A percentile compares a stretch with the other conserved stretches of the same genome.
phyloP scores from a whole-genome alignment of 2,888 invertebrate genomes.

The Brachypterus glaber region DNA sequence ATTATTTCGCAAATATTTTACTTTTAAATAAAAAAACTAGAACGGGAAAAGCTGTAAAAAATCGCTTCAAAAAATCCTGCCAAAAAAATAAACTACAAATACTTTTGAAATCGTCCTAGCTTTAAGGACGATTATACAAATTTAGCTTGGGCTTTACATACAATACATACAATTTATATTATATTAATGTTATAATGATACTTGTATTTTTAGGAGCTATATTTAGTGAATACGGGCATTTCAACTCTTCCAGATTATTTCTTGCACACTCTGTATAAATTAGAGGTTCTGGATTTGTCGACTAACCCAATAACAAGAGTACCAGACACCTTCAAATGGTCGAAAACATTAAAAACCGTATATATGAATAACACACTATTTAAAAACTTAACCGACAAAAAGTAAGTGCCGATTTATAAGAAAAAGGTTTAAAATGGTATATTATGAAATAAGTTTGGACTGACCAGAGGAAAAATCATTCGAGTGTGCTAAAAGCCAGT shows the following conservation, averaged over 20 bases:
- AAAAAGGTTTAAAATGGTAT: no score
- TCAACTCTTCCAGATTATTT: conserved; percentile 52
- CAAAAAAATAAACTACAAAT: no score
- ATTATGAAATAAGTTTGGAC: no score
- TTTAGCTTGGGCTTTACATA: no score
- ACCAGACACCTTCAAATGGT: conserved; percentile 52
- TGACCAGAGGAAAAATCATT: no score
- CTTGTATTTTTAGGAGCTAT: conserved; percentile 46
- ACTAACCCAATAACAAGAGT: conserved; percentile 46
- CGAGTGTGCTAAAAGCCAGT: no score
- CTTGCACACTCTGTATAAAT: conserved; percentile 55
- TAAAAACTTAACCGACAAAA: conserved; percentile 41
- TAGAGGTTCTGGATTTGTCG: conserved; percentile 57
- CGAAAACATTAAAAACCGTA: conserved; percentile 50
- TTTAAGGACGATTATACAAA: no score
- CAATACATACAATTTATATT: no score
- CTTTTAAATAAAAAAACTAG: neutral
- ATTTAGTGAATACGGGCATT: conserved; percentile 59
- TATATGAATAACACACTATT: conserved; percentile 65
- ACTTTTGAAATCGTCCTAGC: no score
- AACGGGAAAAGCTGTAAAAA: no score
- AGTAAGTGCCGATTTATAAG: conserved; percentile 28
- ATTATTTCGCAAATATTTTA: no score
- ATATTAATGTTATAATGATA: neutral
- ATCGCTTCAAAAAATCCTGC: no score